These are phyloP conservation scores for Poecile atricapillus DNA, from an alignment of 2,113 vertebrate species.

Conservation along the genomic window DNA sequence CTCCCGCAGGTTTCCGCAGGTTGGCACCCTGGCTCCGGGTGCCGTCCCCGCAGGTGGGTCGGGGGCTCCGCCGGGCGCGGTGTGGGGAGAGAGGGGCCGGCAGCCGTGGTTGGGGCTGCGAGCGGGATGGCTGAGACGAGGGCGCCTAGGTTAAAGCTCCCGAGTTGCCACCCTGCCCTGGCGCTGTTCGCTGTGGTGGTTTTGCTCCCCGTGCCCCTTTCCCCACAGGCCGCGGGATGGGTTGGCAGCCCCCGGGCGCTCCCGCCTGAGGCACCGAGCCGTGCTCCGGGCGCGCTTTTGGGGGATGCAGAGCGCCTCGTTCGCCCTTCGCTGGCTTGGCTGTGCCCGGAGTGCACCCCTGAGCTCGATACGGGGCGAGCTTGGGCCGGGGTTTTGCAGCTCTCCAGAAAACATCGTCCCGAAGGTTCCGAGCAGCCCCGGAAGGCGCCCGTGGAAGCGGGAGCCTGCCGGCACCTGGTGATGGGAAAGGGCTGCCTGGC, in stretches of 20 bases:
- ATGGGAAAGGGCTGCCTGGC: neutral
- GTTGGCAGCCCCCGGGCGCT: neutral
- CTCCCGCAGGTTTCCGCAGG: neutral
- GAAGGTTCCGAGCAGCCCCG: neutral
- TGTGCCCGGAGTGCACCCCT: neutral
- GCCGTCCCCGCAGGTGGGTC: constrained; percentile 3
- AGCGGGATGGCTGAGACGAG: neutral
- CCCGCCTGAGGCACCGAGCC: neutral
- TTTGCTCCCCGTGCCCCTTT: neutral
- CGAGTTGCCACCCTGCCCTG: neutral
- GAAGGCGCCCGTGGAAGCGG: neutral
- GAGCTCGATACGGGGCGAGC: neutral
- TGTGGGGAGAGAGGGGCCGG: neutral
- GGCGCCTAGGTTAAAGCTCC: neutral
- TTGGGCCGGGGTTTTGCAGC: neutral
- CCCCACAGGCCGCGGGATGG: neutral
- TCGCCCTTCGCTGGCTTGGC: neutral
- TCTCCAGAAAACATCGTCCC: neutral
- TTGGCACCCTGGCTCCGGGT: neutral
- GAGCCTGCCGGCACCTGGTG: neutral
- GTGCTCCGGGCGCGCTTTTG: too few species aligned
- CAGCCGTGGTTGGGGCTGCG: neutral
- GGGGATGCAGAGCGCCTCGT: neutral
- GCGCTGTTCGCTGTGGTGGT: neutral
- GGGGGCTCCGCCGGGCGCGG: neutral